Evolutionary conservation across 2,113 vertebrate species (phyloP).

Genomic region (Perccottus glenii): DNA sequence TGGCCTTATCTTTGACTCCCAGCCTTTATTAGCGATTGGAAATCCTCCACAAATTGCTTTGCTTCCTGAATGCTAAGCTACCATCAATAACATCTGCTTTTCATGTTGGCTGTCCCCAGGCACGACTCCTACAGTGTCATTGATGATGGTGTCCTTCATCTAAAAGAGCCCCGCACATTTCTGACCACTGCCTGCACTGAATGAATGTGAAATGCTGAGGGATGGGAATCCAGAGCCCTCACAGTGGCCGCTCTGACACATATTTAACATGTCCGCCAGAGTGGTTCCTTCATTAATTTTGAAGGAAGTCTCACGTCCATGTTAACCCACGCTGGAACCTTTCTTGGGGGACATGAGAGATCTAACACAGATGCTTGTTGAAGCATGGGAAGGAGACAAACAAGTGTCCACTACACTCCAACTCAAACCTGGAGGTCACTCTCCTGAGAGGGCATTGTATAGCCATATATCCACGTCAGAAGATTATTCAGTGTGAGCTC

Average conservation of each 20-base stretch:
- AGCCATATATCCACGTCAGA: neutral
- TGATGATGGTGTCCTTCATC: constrained; percentile 34
- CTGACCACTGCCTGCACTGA: neutral
- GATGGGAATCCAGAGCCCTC: neutral
- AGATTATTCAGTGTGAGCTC: neutral
- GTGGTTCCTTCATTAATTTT: constrained; percentile 11
- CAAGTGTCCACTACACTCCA: neutral
- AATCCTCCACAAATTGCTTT: constrained; percentile 33
- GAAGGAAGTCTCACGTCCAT: constrained; percentile 2
- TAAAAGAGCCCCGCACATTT: constrained; percentile 8
- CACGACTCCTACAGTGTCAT: constrained; percentile 11
- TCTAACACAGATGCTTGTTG: neutral
- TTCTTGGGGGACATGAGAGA: constrained; percentile 2
- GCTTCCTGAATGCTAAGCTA: constrained; percentile 44
- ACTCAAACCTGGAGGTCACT: neutral
- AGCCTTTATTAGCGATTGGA: constrained; percentile 58
- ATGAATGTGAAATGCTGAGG: constrained; percentile 5
- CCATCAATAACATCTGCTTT: constrained; percentile 37
- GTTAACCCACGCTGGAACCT: neutral
- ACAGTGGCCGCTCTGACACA: constrained; percentile 1
- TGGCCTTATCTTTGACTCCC: constrained; percentile 60
- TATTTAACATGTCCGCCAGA: neutral
- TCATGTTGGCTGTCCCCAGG: constrained; percentile 34
- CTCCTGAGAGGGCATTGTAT: neutral
- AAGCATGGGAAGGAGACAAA: neutral